phyloP scores from a whole-genome alignment of 2,113 vertebrate genomes.

The Sakesphorus luctuosus region DNA sequence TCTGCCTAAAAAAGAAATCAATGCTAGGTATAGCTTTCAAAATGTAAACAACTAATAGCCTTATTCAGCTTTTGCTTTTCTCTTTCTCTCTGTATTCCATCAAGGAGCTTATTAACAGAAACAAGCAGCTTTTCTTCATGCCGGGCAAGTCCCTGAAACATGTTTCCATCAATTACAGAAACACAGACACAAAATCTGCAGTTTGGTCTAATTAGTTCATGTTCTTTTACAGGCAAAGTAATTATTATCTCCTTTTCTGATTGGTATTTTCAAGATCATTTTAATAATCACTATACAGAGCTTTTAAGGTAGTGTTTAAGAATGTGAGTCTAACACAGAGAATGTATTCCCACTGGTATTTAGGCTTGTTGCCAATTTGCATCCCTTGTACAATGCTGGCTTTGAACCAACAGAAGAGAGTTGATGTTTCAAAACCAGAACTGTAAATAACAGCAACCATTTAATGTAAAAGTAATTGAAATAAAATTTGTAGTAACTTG shows the following conservation, averaged over 20 bases:
- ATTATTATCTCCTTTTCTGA: conserved; percentile 76
- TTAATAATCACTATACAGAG: conserved; percentile 66
- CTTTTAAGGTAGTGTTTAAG: conserved; percentile 71
- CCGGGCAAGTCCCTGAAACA: conserved; percentile 43
- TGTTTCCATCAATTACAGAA: conserved; percentile 69
- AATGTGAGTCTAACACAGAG: conserved; percentile 62
- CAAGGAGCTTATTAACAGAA: conserved; percentile 40
- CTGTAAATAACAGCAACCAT: neutral
- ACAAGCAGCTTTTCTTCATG: conserved; percentile 20
- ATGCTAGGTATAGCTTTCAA: neutral
- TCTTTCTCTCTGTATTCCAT: neutral
- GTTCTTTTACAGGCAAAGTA: conserved; percentile 42
- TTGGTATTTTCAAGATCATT: conserved; percentile 72
- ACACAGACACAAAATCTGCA: conserved; percentile 52
- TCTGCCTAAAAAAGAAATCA: neutral
- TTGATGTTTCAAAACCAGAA: conserved; percentile 27
- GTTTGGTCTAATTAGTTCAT: conserved; percentile 73
- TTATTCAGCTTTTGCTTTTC: conserved; percentile 19
- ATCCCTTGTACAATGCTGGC: conserved; percentile 57
- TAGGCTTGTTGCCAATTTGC: conserved; percentile 68
- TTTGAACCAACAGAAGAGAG: conserved; percentile 19
- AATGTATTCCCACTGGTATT: conserved; percentile 49
- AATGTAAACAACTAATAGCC: neutral
- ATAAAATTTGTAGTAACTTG: neutral
- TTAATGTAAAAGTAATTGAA: neutral